Evolutionary conservation across 2,113 vertebrate genomes (phyloP).

Genomic region (Paraplagusia blochii): DNA sequence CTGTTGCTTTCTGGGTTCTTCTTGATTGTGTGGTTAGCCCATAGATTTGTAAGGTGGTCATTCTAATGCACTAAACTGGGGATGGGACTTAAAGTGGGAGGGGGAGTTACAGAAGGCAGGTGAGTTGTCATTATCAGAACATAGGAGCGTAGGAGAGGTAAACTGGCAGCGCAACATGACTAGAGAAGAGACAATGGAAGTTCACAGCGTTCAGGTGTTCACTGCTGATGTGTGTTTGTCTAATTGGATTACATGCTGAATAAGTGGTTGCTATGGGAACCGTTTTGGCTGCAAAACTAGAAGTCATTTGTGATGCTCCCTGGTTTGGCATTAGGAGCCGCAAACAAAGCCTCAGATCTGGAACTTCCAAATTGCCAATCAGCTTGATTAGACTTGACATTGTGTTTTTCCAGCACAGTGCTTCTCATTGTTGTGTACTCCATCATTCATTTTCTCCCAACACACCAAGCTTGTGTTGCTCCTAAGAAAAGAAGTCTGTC

Average conservation of each 20-base stretch:
- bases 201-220: conserved; percentile 43
- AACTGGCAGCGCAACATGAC: conserved; percentile 31
- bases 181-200: conserved; percentile 8
- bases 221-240: conserved; percentile 15
- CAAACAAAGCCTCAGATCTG: conserved; percentile 58
- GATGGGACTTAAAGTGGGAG: conserved; percentile 43
- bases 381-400: conserved; percentile 62
- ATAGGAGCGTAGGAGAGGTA: conserved; percentile 43
- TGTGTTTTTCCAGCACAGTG: conserved; percentile 59
- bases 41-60: conserved; percentile 52
- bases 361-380: conserved; percentile 66
- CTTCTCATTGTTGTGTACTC: conserved; percentile 48
- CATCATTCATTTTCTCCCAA: conserved; percentile 46
- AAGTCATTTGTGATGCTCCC: conserved; percentile 42
- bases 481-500: conserved; percentile 48
- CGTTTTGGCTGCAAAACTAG: conserved; percentile 34
- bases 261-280: conserved; percentile 49
- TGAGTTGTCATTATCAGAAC: conserved; percentile 46
- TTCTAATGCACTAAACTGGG: conserved; percentile 49
- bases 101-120: conserved; percentile 46
- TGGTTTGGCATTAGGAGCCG: conserved; percentile 37
- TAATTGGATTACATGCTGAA: conserved; percentile 40
- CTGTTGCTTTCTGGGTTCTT: conserved; percentile 34
- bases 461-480: conserved; percentile 38
- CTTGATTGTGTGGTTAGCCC: conserved; percentile 42